Evolutionary conservation across 92 coral and sea anemone genomes (phyloP).

Genomic region (Nematostella vectensis): DNA sequence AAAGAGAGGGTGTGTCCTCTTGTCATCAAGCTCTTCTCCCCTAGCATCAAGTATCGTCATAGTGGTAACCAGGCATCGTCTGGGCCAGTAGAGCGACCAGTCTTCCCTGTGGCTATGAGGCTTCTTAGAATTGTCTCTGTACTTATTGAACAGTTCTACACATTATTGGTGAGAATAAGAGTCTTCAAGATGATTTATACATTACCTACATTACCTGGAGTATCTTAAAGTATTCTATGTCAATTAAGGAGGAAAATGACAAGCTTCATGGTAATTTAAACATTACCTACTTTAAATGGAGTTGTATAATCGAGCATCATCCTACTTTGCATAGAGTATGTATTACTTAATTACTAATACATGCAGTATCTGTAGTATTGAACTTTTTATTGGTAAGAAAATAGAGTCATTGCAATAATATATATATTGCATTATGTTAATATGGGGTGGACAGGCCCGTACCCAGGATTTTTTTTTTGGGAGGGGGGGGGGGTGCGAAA

Average conservation of each 20-base stretch:
- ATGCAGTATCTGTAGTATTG: too few relatives aligned
- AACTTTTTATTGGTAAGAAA: too few relatives aligned
- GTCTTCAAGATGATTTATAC: too few relatives aligned
- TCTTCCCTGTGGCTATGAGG: slow-evolving; percentile 86
- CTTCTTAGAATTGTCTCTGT: slow-evolving; percentile 89
- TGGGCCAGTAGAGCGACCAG: slow-evolving; percentile 66
- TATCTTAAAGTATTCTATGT: not conserved
- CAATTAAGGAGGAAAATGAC: not conserved
- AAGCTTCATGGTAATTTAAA: not conserved
- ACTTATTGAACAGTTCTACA: slow-evolving; percentile 89
- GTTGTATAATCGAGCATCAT: too few relatives aligned
- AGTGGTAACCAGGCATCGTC: slow-evolving; percentile 37
- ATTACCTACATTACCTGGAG: not conserved
- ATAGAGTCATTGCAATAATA: too few relatives aligned
- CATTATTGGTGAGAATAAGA: slow-evolving; percentile 61
- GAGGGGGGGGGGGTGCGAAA: too few relatives aligned
- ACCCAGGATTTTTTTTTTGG: too few relatives aligned
- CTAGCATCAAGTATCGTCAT: slow-evolving; percentile 86
- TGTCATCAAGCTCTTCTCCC: slow-evolving; percentile 90
- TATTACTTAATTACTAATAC: too few relatives aligned
- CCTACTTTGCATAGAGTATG: too few relatives aligned
- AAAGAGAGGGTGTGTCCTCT: slow-evolving; percentile 95
- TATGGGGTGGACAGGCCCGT: too few relatives aligned
- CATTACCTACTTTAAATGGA: too few relatives aligned
- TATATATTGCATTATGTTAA: too few relatives aligned